Evolutionary conservation across 2,797 vertebrate species (phyloP).

Genomic region (Halcyon badia): DNA sequence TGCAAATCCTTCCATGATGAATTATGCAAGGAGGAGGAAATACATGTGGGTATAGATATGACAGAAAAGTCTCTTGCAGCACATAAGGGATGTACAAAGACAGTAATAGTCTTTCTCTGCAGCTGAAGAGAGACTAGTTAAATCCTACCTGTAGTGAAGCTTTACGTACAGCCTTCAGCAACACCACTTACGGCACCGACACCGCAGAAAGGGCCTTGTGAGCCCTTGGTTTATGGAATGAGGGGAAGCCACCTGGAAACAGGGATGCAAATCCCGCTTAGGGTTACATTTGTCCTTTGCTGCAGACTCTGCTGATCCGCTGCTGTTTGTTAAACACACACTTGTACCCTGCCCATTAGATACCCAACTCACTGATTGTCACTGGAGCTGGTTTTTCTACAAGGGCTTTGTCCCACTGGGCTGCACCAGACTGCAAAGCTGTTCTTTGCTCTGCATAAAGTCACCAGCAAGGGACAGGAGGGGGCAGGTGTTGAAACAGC

Average conservation of each 20-base stretch:
- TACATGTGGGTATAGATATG: neutral
- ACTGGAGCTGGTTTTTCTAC: neutral
- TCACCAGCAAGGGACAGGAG: neutral
- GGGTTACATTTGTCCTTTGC: neutral
- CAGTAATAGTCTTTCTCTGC: neutral
- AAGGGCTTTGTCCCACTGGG: neutral
- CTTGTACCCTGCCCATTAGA: neutral
- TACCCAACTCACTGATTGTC: neutral
- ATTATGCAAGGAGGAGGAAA: slow-evolving; percentile 48
- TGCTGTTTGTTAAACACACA: neutral
- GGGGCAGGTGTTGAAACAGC: neutral
- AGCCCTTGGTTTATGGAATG: neutral
- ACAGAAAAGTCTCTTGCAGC: slow-evolving; percentile 24
- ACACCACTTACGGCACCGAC: neutral
- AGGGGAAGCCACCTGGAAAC: neutral
- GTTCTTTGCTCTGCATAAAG: neutral
- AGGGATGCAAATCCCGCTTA: neutral
- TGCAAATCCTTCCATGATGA: slow-evolving; percentile 12
- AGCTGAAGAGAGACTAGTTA: neutral
- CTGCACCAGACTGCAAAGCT: neutral
- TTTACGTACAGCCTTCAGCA: neutral
- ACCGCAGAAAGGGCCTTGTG: neutral
- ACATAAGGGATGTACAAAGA: neutral
- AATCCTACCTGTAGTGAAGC: neutral
- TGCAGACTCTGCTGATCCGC: neutral